Evolutionary conservation across 2,113 vertebrate genomes (phyloP), one percentile per base, ranked within the genome.

Genomic region (Propithecus coquereli): DNA sequence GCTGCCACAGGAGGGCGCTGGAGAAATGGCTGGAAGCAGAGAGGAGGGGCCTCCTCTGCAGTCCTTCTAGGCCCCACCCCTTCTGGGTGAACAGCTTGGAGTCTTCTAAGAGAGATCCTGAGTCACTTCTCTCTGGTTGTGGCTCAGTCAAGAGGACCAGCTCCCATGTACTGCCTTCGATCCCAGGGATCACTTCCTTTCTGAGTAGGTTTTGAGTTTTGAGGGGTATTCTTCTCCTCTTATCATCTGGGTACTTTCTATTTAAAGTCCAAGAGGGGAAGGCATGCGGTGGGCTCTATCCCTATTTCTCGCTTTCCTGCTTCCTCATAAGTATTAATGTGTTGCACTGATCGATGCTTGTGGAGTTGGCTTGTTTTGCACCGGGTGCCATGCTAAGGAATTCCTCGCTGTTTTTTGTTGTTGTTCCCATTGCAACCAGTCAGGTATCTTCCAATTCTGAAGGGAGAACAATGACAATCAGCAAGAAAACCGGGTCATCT

Each of bases 401-500:
- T 30, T 5, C 2, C 22, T 40, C n/a, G 13, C 65, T 25, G 11
- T 22, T 52, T 25, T n/a, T 71, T 43, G 16, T 76, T 71, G 17
- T 61, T 63, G 8, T 23, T 88, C 6, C 61, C 54, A 8, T 18
- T 43, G 30, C 76, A 97, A 95, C 54, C 14, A 61, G 54, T 14
- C 95, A 65, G 34, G 9, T 8, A 30, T 47, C 47, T n/a, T 27
- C 87, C 68, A 45, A 20, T 17, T 17, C 71, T 34, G 40, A 86
- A 47, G 61, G 63, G 8, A 57, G 47, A 11, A 37, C 1, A 2
- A 34, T 8, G 5, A 74, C 76, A 43, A 1, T 94, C 63, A 73
- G 8, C 14, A 65, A 1, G 22, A 0, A 6, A 4, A 1, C 0
- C 5, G 47, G 73, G 0, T 45, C 22, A 1, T n/a, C 10, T 3